Evolutionary conservation across 2,797 vertebrate genomes (phyloP).

Genomic region (Semaprochilodus insignis): DNA sequence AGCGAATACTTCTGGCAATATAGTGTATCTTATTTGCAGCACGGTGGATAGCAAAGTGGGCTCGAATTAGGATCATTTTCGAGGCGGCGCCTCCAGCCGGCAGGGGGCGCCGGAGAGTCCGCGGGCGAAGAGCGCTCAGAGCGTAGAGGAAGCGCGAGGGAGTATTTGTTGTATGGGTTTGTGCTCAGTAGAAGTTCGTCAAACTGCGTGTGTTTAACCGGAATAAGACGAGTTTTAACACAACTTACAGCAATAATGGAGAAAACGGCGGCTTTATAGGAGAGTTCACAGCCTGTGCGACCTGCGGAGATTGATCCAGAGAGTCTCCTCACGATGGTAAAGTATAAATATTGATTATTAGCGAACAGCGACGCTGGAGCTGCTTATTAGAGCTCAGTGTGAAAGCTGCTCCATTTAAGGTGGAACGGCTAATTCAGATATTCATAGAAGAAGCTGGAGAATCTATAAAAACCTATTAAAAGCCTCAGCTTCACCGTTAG

Average conservation of each 20-base stretch:
- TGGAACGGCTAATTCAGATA: too few species aligned
- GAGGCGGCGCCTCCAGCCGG: neutral
- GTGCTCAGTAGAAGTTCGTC: neutral
- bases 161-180: neutral
- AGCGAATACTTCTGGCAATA: too few species aligned
- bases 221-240: neutral
- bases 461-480: too few species aligned
- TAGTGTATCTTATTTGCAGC: too few species aligned
- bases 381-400: too few species aligned
- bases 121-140: neutral
- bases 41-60: too few species aligned
- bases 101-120: neutral
- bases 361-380: too few species aligned
- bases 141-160: neutral
- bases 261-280: neutral
- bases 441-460: too few species aligned
- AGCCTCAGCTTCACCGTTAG: neutral
- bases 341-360: neutral
- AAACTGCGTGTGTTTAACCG: too few species aligned
- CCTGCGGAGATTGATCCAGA: neutral
- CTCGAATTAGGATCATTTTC: neutral
- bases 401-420: too few species aligned
- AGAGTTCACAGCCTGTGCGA: neutral
- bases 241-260: constrained; percentile 1
- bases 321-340: constrained; percentile 19